phyloP scores from a whole-genome alignment of 2,113 vertebrate species.

The Trichomycterus rosablanca region DNA sequence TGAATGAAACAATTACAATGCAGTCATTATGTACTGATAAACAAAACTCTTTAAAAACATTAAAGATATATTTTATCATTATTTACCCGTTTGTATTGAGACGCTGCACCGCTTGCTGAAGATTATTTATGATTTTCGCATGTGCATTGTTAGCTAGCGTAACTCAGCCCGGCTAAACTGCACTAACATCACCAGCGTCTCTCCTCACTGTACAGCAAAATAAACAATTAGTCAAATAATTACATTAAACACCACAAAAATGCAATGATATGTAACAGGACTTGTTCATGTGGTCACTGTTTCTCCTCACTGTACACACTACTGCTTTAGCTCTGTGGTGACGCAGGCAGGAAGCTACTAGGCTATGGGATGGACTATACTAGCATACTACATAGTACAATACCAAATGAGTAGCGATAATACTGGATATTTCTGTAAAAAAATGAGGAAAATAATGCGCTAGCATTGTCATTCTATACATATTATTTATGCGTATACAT shows the following conservation, averaged over 20 bases:
- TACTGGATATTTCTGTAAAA: too few species aligned
- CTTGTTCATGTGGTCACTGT: neutral
- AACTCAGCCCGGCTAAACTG: neutral
- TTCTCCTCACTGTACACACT: neutral
- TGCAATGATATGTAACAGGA: neutral
- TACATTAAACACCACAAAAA: neutral
- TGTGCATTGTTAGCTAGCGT: slow-evolving; percentile 17
- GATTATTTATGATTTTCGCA: slow-evolving; percentile 1
- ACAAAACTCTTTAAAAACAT: too few species aligned
- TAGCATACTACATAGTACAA: neutral
- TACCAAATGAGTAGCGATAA: too few species aligned
- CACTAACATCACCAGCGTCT: neutral
- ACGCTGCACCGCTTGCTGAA: neutral
- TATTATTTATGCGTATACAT: too few species aligned
- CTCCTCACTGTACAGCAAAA: neutral
- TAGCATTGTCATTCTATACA: too few species aligned
- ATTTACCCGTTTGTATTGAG: neutral
- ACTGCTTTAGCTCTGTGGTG: slow-evolving; percentile 5
- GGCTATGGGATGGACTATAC: neutral
- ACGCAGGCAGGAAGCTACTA: slow-evolving; percentile 29
- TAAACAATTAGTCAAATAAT: neutral
- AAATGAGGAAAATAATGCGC: too few species aligned
- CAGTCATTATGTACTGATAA: too few species aligned
- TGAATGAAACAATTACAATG: too few species aligned
- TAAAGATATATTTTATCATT: neutral